Evolutionary conservation across 2,113 vertebrate genomes (phyloP).

Genomic region (Pogonocichla stellata): DNA sequence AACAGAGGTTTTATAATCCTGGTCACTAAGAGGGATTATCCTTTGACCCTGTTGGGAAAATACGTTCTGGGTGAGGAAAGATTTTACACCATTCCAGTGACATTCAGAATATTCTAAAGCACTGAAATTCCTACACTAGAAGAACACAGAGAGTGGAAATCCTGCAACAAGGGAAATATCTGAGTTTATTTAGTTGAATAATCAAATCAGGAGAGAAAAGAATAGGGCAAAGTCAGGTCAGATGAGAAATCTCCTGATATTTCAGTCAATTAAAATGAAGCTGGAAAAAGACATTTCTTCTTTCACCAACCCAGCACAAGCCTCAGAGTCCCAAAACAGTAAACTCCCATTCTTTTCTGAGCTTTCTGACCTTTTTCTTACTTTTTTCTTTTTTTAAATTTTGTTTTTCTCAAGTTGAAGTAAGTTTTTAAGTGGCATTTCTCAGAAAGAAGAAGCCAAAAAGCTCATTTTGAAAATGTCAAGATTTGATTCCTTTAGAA

Average conservation of each 20-base stretch:
- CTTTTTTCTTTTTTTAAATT: not conserved
- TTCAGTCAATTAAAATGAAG: not conserved
- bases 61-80: not conserved
- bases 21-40: not conserved
- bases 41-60: not conserved
- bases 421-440: not conserved
- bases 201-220: not conserved
- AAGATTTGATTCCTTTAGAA: not conserved
- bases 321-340: not conserved
- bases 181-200: not conserved
- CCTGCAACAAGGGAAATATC: not conserved
- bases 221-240: not conserved
- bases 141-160: not conserved
- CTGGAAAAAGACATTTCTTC: not conserved
- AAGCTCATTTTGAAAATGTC: conserved; percentile 1
- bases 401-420: not conserved
- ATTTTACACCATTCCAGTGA: not conserved
- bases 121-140: not conserved
- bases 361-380: not conserved
- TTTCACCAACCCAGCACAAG: not conserved
- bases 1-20: not conserved
- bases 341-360: not conserved
- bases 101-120: not conserved
- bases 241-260: not conserved
- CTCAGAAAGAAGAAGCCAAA: not conserved